Conservation (phyloP, 1,140 invertebrate genomes). For the Notospermus geniculatus region DNA sequence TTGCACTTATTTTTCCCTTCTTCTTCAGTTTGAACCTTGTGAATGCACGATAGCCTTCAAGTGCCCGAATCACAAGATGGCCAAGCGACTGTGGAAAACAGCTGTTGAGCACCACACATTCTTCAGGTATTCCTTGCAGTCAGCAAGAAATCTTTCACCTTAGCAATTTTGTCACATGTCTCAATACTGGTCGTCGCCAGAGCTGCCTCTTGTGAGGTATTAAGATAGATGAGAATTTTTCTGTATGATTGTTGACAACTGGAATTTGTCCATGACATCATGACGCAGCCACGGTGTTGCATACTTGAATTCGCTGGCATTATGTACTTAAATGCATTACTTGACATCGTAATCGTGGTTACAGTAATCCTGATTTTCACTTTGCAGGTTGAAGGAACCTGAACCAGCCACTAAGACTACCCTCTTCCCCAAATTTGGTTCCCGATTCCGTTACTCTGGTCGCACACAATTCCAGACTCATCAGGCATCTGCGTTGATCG, state of each 20-base stretch:
- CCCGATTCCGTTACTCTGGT: slow-evolving; percentile 89
- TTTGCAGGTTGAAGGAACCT: slow-evolving; percentile 79
- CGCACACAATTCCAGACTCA: slow-evolving; percentile 92
- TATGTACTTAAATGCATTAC: too few relatives aligned
- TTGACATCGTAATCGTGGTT: too few relatives aligned
- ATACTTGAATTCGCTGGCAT: too few relatives aligned
- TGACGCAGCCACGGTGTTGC: too few relatives aligned
- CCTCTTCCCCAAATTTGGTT: slow-evolving; percentile 81
- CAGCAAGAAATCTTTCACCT: neutral
- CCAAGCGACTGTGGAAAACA: slow-evolving; percentile 98
- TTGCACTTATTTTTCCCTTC: slow-evolving; percentile 13
- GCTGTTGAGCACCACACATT: slow-evolving; percentile 99
- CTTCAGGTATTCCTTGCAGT: slow-evolving; percentile 75
- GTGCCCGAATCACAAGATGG: slow-evolving; percentile 87
- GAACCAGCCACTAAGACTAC: slow-evolving; percentile 71
- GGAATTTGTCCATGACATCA: too few relatives aligned
- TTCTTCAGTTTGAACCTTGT: slow-evolving; percentile 83
- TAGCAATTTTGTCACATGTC: too few relatives aligned
- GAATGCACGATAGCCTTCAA: slow-evolving; percentile 97
- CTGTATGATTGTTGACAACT: too few relatives aligned
- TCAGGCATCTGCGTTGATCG: slow-evolving; percentile 70
- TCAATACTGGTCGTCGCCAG: too few relatives aligned
- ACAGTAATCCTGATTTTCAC: too few relatives aligned
- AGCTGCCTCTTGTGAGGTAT: too few relatives aligned
- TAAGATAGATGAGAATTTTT: too few relatives aligned